Conservation (phyloP, 2,797 vertebrate species). For the Crenichthys baileyi region DNA sequence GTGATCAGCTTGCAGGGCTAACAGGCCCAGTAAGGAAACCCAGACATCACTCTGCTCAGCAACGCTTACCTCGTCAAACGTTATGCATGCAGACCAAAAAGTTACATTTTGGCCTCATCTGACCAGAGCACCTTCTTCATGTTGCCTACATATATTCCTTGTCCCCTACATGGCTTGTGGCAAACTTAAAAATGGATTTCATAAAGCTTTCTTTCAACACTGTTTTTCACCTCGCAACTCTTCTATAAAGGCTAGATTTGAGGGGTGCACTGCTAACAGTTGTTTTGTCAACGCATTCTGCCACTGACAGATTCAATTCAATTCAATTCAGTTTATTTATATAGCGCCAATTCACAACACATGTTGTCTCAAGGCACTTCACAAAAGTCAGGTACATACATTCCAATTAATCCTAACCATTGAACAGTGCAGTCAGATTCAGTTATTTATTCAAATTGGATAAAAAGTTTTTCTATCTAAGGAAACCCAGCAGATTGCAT, state of each 20-base stretch:
- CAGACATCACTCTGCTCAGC: background rate
- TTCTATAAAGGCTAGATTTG: background rate
- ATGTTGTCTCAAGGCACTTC: no score
- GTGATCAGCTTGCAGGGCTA: background rate
- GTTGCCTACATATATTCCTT: background rate
- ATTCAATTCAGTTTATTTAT: no score
- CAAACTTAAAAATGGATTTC: background rate
- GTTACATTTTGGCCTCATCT: background rate
- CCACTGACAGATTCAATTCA: no score
- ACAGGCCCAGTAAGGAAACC: background rate
- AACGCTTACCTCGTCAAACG: background rate
- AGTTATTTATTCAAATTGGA: no score
- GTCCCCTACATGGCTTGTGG: background rate
- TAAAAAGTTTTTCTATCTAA: no score
- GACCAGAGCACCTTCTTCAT: background rate
- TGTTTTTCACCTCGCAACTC: background rate
- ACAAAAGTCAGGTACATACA: no score
- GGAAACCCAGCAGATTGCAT: no score
- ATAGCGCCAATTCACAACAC: no score
- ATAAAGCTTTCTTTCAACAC: background rate
- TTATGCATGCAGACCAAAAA: background rate
- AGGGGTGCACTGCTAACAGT: background rate
- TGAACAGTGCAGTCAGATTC: no score
- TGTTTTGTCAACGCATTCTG: background rate
- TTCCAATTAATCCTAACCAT: no score